Conservation (phyloP, 2,888 invertebrate genomes). For the Drosophila paucipuncta region DNA sequence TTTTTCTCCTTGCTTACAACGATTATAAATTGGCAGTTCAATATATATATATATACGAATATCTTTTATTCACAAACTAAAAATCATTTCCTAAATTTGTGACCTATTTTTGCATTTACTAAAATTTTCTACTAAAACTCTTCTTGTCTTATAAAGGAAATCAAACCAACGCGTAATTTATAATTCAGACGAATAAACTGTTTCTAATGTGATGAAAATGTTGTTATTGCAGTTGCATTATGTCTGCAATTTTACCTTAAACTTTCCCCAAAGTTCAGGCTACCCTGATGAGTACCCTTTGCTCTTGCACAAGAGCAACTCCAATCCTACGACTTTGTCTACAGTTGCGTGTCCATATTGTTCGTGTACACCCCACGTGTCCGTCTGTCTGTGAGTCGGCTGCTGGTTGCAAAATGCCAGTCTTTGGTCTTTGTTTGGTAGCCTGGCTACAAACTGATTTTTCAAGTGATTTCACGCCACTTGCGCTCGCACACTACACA, state of each 20-base stretch:
- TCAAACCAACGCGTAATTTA: background rate
- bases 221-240: background rate
- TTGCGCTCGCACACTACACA: slow-evolving; percentile 41
- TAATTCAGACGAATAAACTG: background rate
- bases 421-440: slow-evolving; percentile 59
- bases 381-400: slow-evolving; percentile 1
- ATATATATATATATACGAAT: too few relatives aligned
- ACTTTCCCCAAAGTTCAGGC: background rate
- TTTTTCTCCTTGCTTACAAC: background rate
- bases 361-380: slow-evolving; percentile 26
- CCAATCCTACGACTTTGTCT: slow-evolving; percentile 41
- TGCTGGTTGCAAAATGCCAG: slow-evolving; percentile 50
- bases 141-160: background rate
- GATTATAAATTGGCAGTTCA: background rate
- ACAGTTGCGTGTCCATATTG: slow-evolving; percentile 63
- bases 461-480: slow-evolving; percentile 65
- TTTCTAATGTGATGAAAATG: background rate
- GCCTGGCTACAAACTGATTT: slow-evolving; percentile 54
- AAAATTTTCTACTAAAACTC: background rate
- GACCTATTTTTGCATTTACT: background rate
- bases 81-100: background rate
- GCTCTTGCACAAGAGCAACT: slow-evolving; percentile 46
- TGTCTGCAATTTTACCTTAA: background rate
- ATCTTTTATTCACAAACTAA: background rate
- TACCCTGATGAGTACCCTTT: slow-evolving; percentile 17